These are phyloP conservation scores for Avahi laniger DNA, from an alignment of 2,797 vertebrate species.

Conservation along the genomic window DNA sequence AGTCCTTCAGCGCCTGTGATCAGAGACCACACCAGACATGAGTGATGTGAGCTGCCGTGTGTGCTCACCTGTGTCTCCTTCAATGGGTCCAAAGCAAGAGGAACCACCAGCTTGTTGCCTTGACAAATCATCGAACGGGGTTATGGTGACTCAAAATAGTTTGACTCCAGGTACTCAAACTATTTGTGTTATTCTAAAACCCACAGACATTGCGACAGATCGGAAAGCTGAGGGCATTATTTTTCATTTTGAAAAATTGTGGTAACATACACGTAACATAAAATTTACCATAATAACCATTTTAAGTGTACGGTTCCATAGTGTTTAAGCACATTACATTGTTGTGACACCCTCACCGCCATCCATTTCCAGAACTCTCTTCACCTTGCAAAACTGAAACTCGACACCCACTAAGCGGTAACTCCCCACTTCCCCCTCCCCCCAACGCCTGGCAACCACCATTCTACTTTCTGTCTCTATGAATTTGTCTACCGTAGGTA, in stretches of 20 bases:
- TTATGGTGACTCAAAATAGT: not conserved
- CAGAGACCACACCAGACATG: not conserved
- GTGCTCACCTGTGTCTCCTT: not conserved
- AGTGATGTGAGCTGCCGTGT: not conserved
- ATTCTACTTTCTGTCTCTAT: not conserved
- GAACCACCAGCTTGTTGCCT: not conserved
- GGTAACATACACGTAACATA: not conserved
- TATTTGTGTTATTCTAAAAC: not conserved
- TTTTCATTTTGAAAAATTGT: not conserved
- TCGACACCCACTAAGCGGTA: not conserved
- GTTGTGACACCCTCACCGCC: no score
- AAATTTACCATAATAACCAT: not conserved
- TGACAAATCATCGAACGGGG: not conserved
- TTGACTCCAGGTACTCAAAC: not conserved
- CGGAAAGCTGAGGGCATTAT: not conserved
- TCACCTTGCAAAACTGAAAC: not conserved
- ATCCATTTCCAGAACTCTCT: not conserved
- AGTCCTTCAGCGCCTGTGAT: constrained; percentile 90
- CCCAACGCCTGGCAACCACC: no score
- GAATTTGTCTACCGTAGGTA: not conserved
- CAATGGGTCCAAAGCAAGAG: not conserved
- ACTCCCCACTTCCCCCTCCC: not conserved
- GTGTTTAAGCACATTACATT: not conserved
- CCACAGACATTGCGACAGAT: not conserved
- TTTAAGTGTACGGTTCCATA: not conserved